Conservation (phyloP, 1,140 invertebrate genomes). For the Rhagoletis zephyria region DNA sequence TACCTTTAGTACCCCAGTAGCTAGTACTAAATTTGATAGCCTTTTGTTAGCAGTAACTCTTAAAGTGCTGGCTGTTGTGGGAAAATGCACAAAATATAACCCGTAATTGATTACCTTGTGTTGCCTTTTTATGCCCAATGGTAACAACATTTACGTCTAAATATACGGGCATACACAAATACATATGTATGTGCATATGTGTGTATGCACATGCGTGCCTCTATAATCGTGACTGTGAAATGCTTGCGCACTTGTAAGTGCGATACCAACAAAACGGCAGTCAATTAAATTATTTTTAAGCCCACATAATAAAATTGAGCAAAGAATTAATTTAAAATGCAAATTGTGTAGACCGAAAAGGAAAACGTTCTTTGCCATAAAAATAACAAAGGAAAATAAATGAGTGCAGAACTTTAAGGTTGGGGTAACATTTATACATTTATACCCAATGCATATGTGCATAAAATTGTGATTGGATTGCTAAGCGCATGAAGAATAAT, state of each 20-base stretch:
- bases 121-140: not conserved
- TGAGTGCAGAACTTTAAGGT: not conserved
- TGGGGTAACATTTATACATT: not conserved
- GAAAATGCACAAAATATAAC: not conserved
- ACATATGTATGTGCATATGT: not conserved
- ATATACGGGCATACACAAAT: not conserved
- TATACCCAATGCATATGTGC: not conserved
- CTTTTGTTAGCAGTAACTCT: no score
- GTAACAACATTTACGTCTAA: not conserved
- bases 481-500: no score
- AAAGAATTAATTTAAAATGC: conserved; percentile 48
- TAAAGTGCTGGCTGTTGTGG: no score
- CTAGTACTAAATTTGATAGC: no score
- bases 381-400: not conserved
- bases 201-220: not conserved
- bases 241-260: not conserved
- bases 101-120: not conserved
- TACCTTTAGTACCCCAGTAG: not conserved
- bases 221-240: not conserved
- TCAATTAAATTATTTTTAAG: conserved; percentile 48
- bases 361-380: conserved; percentile 10
- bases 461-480: no score
- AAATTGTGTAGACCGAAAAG: conserved; percentile 44
- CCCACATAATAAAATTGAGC: conserved; percentile 47
- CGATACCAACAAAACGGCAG: not conserved